Base-by-base conservation (phyloP, 1,140 invertebrate species). In the Drosophila sproati region DNA sequence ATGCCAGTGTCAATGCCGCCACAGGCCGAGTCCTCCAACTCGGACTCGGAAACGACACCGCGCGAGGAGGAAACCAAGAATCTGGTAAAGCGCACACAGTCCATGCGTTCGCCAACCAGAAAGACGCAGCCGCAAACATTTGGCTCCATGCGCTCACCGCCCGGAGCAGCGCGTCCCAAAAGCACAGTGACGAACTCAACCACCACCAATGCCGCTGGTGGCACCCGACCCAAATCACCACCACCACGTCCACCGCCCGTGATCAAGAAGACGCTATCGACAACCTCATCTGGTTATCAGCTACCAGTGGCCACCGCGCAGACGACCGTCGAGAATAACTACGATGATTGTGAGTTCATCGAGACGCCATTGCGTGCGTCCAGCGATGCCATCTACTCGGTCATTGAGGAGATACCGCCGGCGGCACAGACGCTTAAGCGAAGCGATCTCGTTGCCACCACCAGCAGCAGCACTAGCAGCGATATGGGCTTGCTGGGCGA, bases 311-410 rank as follows among this genome's bases (percentile, higher is more conserved):
- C 94, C 81, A 80, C 93, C 82, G 63, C 88, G 91, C 92, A 82
- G 83, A 91, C 41, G 75, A 93, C 89, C n/a, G 57, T 52, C 5
- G 80, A 91, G 71, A 93, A 91, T 3, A 95, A 95, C 45, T 97
- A 97, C 81, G 96, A 97, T 56, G 96, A 97, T 78, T 97, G 96
- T 80, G 95, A 96, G 67, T 96, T 96, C 69, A 79, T 94, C 4
- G 94, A 96, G 74, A 93, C 94, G 0, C 93, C 94, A 0, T 54
- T 51, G 6, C 77, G 73, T 2, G 95, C 95, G 8, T 92, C 81
- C 47, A 80, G 76, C 32, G 97, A 97, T 76, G 97, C 97, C 83
- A 97, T 98, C 70, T 97, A 98, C 82, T 96, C 96, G 2, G 95
- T 97, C 0, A 98, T 98, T 51, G 96, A 97, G 86, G 97, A 98